A percentile compares a stretch with the other conserved stretches of the same genome.
Evolutionary conservation across 2,113 vertebrate species (phyloP).

Genomic region (Centrocercus urophasianus): DNA sequence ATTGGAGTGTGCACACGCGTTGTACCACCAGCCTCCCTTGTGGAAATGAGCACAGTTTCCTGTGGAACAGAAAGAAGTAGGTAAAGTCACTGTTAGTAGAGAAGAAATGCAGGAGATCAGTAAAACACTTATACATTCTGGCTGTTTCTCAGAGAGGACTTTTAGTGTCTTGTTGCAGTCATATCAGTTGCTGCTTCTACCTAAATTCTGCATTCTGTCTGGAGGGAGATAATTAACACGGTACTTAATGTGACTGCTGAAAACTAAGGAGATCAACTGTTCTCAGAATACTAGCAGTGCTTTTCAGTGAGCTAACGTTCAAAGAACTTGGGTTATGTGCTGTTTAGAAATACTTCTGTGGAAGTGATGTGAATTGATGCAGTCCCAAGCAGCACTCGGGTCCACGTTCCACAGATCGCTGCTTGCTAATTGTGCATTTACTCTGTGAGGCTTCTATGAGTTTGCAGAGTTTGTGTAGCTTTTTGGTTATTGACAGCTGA

Average conservation of each 20-base stretch:
- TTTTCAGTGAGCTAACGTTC: neutral
- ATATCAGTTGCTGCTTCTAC: neutral
- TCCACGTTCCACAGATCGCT: neutral
- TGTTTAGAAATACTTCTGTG: slow-evolving; percentile 22
- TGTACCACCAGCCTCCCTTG: slow-evolving; percentile 99
- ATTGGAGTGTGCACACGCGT: slow-evolving; percentile 96
- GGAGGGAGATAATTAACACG: fast-evolving
- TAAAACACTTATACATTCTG: fast-evolving
- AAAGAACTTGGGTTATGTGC: neutral
- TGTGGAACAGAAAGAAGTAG: slow-evolving; percentile 49
- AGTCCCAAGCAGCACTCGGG: neutral
- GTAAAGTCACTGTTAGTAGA: neutral
- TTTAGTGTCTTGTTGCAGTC: neutral
- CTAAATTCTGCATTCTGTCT: neutral
- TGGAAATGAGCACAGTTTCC: slow-evolving; percentile 99
- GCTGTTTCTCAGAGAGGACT: neutral
- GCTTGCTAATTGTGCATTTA: neutral
- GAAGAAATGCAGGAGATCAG: neutral
- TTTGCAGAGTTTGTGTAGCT: neutral
- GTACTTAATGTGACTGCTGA: neutral
- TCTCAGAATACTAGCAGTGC: neutral
- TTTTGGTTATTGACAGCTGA: slow-evolving; percentile 8
- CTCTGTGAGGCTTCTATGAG: neutral
- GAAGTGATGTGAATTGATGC: neutral
- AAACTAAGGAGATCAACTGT: neutral